Evolutionary conservation across 2,113 vertebrate species (phyloP).

Genomic region (Zosterops pallidus): DNA sequence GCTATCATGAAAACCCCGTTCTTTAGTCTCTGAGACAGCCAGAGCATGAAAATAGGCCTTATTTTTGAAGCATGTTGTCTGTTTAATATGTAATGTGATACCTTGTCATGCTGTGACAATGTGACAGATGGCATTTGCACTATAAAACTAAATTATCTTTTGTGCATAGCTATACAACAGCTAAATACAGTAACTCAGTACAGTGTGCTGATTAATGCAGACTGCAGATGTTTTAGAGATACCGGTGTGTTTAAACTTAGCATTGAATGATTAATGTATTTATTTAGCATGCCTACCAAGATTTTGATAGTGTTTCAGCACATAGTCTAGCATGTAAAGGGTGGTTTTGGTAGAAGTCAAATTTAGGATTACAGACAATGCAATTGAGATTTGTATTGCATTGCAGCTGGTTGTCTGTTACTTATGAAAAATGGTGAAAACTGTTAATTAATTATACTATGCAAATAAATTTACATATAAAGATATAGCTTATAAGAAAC

Average conservation of each 20-base stretch:
- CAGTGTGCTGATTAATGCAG: slow-evolving; percentile 59
- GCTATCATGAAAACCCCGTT: neutral
- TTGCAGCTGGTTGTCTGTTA: neutral
- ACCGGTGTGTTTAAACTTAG: slow-evolving; percentile 8
- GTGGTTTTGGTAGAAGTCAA: neutral
- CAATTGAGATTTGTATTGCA: neutral
- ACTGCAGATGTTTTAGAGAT: slow-evolving; percentile 68
- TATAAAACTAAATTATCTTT: slow-evolving; percentile 74
- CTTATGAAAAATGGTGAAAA: neutral
- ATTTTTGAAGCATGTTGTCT: slow-evolving; percentile 63
- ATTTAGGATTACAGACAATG: neutral
- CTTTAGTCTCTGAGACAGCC: slow-evolving; percentile 42
- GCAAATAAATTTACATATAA: neutral
- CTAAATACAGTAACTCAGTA: slow-evolving; percentile 52
- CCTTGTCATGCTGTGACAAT: slow-evolving; percentile 73
- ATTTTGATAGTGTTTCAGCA: neutral
- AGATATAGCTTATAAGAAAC: neutral
- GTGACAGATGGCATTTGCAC: slow-evolving; percentile 72
- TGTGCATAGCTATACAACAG: slow-evolving; percentile 64
- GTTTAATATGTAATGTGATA: slow-evolving; percentile 78
- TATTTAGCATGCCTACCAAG: neutral
- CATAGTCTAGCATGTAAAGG: neutral
- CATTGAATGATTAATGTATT: neutral
- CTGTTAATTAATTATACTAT: neutral
- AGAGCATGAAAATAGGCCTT: slow-evolving; percentile 51